Base-by-base conservation (phyloP, 1,140 invertebrate genomes). In the Heliconius congener region DNA sequence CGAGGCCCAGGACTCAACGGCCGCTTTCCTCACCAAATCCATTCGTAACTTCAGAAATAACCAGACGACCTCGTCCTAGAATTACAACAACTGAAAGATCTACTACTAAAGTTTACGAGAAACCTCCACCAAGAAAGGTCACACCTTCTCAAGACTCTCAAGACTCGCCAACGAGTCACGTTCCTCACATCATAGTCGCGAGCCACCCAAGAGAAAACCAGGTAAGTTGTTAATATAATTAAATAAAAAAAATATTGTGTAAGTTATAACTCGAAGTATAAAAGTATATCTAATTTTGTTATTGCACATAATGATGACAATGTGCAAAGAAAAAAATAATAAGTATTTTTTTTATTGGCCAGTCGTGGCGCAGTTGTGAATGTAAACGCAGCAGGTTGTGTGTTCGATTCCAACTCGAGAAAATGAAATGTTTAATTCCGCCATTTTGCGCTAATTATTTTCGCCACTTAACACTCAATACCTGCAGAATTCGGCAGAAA, bases 191-290 rank as follows among this genome's bases (percentile, higher is more conserved):
- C 55, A 96, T 96, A 34, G 95, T 96, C 16, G 96, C 96, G 8
- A 96, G 95, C 39, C 96, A 96, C 93, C 96, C 96, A 30, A 95
- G 96, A 89, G 96, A 96, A 82, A 95, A 94, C 76, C 91, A 93
- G 86, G 90, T 92, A 74, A 52, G n/a, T 42, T 23, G 19, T n/a
- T 66, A 16, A n/a, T 13, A 9, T 57, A 75, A 42, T 60, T 23
- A 23, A n/a, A 30, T 19, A 9, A 23, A 27, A 0, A 27, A 57
- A 3, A 57, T 57, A n/a, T n/a, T 23, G 23, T 23, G 0, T 37
- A 37, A 34, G 34, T 37, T 37, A 8, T 37, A 37, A 57, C 18
- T 9, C 18, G 5, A 57, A 23, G 0, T 23, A 57, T 23, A 57
- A 57, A 57, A 52, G 50, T 18, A 16, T 50, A 50, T 18, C 4